These are phyloP conservation scores for Polyergus mexicanus DNA, from an alignment of 1,140 invertebrate genomes.

Conservation along the genomic window DNA sequence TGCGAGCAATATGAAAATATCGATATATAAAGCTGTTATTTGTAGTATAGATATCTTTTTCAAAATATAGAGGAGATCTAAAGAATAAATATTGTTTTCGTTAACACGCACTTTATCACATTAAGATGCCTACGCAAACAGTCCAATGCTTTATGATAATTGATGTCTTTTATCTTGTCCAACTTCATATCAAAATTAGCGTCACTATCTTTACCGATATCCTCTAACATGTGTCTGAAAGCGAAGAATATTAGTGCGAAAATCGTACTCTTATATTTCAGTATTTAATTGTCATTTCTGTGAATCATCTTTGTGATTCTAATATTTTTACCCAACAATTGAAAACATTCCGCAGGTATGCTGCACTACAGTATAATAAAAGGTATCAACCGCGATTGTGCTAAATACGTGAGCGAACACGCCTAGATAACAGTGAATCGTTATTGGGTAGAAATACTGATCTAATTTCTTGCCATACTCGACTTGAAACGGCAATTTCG, in stretches of 20 bases:
- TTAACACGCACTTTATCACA: constrained; percentile 30
- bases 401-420: constrained; percentile 29
- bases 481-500: constrained; percentile 18
- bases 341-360: constrained; percentile 40
- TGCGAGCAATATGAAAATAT: background rate
- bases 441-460: constrained; percentile 26
- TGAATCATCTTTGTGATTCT: background rate
- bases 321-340: constrained; percentile 22
- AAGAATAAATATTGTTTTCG: background rate
- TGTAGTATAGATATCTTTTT: background rate
- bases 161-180: background rate
- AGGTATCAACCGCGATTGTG: constrained; percentile 9
- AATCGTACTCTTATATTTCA: constrained; percentile 2
- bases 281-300: background rate
- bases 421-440: constrained; percentile 32
- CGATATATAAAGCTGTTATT: background rate
- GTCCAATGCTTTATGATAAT: background rate
- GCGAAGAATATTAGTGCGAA: background rate
- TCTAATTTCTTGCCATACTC: constrained; percentile 23
- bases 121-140: constrained; percentile 29
- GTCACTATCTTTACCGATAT: constrained; percentile 18
- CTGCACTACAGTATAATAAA: constrained; percentile 37
- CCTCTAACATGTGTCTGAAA: constrained; percentile 21
- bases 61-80: no score
- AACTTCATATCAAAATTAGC: background rate